These are phyloP conservation scores for Rhizomys pruinosus DNA, from an alignment of 2,113 vertebrate species.

Conservation along the genomic window DNA sequence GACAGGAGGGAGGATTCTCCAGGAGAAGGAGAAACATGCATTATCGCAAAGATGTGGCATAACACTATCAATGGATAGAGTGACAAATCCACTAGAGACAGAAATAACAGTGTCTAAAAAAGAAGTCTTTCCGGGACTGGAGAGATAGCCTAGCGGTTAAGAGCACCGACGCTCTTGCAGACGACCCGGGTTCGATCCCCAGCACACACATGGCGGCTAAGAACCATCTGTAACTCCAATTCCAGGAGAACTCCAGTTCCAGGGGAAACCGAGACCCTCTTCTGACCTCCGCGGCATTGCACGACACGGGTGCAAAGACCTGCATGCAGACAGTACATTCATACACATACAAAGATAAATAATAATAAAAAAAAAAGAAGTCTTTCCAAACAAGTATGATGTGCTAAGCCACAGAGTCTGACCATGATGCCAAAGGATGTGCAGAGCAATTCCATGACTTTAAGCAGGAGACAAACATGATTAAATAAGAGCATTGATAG, in stretches of 20 bases:
- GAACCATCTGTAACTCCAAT: no score
- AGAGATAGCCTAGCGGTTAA: no score
- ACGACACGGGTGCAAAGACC: no score
- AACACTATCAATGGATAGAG: not conserved
- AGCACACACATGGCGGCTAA: no score
- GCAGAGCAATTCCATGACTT: constrained; percentile 10
- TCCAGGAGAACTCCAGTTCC: no score
- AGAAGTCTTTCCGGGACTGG: no score
- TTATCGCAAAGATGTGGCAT: not conserved
- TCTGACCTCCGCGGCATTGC: no score
- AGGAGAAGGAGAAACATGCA: not conserved
- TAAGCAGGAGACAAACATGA: constrained; percentile 31
- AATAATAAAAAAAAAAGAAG: not conserved
- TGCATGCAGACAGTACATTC: no score
- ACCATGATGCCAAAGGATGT: not conserved
- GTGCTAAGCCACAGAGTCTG: not conserved
- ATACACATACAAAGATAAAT: no score
- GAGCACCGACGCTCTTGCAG: no score
- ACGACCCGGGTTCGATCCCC: no score
- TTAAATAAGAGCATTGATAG: constrained; percentile 3
- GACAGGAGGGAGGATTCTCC: not conserved
- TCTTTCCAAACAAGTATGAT: not conserved
- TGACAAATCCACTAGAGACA: not conserved
- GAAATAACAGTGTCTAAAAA: not conserved
- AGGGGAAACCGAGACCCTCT: no score